These are phyloP conservation scores for Plumapathes pennacea DNA, from an alignment of 92 coral and sea anemone genomes.

Conservation along the genomic window DNA sequence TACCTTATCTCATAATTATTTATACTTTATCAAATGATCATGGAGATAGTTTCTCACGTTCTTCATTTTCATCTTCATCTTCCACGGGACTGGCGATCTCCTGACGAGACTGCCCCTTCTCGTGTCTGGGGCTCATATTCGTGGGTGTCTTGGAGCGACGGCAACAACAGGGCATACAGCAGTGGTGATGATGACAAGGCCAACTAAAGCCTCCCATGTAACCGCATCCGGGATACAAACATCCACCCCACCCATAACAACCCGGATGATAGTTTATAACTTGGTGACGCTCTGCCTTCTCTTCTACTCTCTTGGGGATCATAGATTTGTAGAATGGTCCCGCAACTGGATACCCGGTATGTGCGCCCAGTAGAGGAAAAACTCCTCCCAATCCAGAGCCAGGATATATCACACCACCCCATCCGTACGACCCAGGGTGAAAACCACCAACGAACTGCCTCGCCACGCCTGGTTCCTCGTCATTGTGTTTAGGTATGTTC, in stretches of 20 bases:
- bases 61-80: constrained; percentile 3
- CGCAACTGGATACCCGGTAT: constrained; percentile 38
- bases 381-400: constrained; percentile 56
- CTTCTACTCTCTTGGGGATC: constrained; percentile 15
- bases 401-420: constrained; percentile 74
- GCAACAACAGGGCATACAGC: constrained; percentile 58
- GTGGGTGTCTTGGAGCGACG: constrained; percentile 49
- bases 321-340: constrained; percentile 11
- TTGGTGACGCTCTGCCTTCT: constrained; percentile 43
- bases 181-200: constrained; percentile 39
- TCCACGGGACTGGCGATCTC: constrained; percentile 59
- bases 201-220: constrained; percentile 41
- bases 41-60: constrained; percentile 24
- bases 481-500: constrained; percentile 5
- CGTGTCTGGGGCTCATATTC: constrained; percentile 35
- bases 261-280: constrained; percentile 95
- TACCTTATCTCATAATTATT: too few species aligned
- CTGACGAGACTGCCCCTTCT: constrained; percentile 61
- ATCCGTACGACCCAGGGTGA: constrained; percentile 81
- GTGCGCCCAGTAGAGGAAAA: constrained; percentile 52
- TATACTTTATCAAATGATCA: too few species aligned
- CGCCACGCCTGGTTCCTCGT: constrained; percentile 25
- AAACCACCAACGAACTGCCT: constrained; percentile 58
- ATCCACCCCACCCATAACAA: constrained; percentile 90
- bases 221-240: constrained; percentile 77